Evolutionary conservation across 2,888 invertebrate genomes (phyloP), one percentile per base, ranked within the genome.

Genomic region (Andrena bucephala): DNA sequence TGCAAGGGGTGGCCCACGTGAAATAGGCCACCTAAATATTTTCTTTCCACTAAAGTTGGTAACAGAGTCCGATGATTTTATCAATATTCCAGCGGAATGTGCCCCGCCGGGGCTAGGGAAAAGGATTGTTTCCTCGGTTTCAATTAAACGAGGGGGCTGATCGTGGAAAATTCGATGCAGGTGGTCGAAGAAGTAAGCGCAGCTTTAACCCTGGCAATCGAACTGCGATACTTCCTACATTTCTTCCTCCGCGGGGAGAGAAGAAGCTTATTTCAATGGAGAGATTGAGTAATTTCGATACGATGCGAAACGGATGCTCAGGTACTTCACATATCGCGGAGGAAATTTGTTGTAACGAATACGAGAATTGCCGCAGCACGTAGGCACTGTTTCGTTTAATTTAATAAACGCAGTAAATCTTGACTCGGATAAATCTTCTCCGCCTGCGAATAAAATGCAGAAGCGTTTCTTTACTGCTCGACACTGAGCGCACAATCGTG

Each of bases 21-120:
- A 78, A 81, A 81, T 81, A 81, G 71, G 67, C 54, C 66, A 71
- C 62, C 71, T 71, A 80, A 80, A 80, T 80, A 80, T 67, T 67
- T 72, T 60, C 67, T 71, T 78, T 65, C 27, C 24, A 16, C 69
- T 59, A 57, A 65, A 67, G 13, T 62, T 67, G 8, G 6, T 24
- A 36, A 54, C 2, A 29, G 54, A 20, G 60, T 24, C 24, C 20
- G 29, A 31, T 5, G 31, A 33, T 36, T 65, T 42, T 13, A 29
- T n/a, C 36, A 57, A 72, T 54, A 66, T 60, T 50, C 13, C 16
- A 48, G 42, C 0, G 16, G 48, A 57, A 33, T 57, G 68, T 10
- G 33, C 5, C 33, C 33, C 10, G 2, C 3, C 57, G 24, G 24
- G 42, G 4, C 13, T 16, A 42, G 42, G 24, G 57, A 13, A 27